Percentiles rank a stretch among this genome's conserved stretches.
phyloP scores from a whole-genome alignment of 2,888 invertebrate genomes.

The Hydriomena furcata region DNA sequence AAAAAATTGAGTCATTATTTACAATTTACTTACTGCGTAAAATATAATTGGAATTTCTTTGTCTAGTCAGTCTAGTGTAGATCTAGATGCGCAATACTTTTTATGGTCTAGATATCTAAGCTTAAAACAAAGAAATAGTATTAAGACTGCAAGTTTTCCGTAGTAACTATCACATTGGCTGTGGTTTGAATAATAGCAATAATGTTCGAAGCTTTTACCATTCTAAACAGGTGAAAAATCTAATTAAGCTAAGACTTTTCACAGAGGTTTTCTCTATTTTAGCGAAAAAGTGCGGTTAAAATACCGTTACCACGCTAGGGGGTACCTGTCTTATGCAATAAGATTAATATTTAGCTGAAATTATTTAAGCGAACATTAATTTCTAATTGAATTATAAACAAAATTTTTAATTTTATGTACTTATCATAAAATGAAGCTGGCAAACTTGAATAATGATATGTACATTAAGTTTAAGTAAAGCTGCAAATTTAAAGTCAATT shows the following conservation, averaged over 20 bases:
- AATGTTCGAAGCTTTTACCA: constrained; percentile 9
- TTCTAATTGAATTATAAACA: constrained; percentile 11
- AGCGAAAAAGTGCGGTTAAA: neutral
- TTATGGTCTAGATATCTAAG: neutral
- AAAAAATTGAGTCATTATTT: constrained; percentile 6
- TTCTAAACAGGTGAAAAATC: constrained; percentile 18
- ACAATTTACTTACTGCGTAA: constrained; percentile 8
- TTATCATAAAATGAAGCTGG: constrained; percentile 11
- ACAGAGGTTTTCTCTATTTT: constrained; percentile 2
- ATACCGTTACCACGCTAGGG: neutral
- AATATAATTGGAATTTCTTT: constrained; percentile 17
- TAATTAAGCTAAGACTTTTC: constrained; percentile 13
- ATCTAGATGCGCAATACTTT: constrained; percentile 9
- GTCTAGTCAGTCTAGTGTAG: too few species aligned
- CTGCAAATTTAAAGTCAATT: constrained; percentile 16
- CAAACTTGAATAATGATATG: constrained; percentile 12
- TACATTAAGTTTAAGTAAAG: constrained; percentile 9
- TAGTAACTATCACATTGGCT: neutral
- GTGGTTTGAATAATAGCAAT: constrained; percentile 2
- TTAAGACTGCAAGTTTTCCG: constrained; percentile 2
- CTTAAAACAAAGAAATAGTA: constrained; percentile 17
- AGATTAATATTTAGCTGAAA: constrained; percentile 8
- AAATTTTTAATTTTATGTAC: constrained; percentile 15
- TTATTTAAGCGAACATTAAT: constrained; percentile 1
- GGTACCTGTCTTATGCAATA: constrained; percentile 14